phyloP scores from a whole-genome alignment of 2,888 invertebrate genomes.

The Epistrophe eligans region DNA sequence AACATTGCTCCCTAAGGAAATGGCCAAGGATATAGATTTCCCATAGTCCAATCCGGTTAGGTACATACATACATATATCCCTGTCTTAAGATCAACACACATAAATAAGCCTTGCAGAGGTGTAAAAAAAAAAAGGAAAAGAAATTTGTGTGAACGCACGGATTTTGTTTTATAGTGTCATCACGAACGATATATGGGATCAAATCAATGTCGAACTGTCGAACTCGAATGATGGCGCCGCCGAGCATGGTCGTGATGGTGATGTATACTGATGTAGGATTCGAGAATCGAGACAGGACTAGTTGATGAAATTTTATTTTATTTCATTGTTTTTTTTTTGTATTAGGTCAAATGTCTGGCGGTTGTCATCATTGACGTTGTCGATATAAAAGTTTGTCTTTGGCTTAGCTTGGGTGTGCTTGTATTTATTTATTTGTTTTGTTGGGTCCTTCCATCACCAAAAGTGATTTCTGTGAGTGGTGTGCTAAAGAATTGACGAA shows the following conservation, averaged over 20 bases:
- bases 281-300: conserved; percentile 24
- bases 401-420: not conserved
- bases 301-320: conserved; percentile 16
- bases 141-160: conserved; percentile 28
- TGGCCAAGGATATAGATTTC: not conserved
- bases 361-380: conserved; percentile 6
- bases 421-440: conserved; percentile 10
- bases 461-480: conserved; percentile 29
- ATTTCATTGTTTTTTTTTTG: not conserved
- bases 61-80: not conserved
- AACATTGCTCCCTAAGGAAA: conserved; percentile 19
- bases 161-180: conserved; percentile 47
- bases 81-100: conserved; percentile 6
- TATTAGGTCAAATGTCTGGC: conserved; percentile 26
- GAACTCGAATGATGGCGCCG: not conserved
- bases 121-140: conserved; percentile 8
- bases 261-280: conserved; percentile 10
- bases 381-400: conserved; percentile 25
- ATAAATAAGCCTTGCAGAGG: too few relatives aligned
- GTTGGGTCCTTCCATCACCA: not conserved
- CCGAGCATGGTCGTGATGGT: not conserved
- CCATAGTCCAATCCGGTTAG: not conserved
- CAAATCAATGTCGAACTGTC: conserved; percentile 36
- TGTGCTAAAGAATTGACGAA: conserved; percentile 1
- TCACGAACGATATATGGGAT: conserved; percentile 39